A percentile compares a stretch with the other conserved stretches of the same genome.
phyloP scores from a whole-genome alignment of 2,113 vertebrate species.

The Tenrec ecaudatus region DNA sequence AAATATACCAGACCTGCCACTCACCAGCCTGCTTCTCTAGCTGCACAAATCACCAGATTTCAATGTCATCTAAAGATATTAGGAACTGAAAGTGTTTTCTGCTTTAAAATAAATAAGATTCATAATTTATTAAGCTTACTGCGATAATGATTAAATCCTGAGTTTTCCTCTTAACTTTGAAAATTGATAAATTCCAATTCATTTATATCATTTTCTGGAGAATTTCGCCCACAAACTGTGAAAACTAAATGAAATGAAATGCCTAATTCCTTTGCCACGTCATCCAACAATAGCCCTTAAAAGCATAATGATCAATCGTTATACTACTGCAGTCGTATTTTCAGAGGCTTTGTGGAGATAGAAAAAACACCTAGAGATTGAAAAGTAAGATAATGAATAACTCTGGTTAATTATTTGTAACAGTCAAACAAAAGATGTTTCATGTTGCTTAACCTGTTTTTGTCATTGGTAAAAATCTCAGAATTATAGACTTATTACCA shows the following conservation, averaged over 20 bases:
- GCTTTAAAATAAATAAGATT: constrained; percentile 26
- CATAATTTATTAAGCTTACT: constrained; percentile 52
- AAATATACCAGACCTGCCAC: background rate
- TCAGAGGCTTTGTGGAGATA: background rate
- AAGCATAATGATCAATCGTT: background rate
- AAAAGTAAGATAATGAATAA: background rate
- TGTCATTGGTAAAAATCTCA: constrained; percentile 11
- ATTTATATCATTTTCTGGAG: constrained; percentile 38
- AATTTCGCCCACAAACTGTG: constrained; percentile 4
- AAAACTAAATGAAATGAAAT: constrained; percentile 5
- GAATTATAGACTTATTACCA: background rate
- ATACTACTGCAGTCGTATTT: background rate
- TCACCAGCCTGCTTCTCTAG: background rate
- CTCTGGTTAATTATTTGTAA: background rate
- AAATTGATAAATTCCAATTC: background rate
- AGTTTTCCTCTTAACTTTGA: background rate
- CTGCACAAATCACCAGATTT: background rate
- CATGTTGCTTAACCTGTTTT: background rate
- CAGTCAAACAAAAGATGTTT: background rate
- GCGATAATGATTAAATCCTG: constrained; percentile 1
- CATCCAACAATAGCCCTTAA: background rate
- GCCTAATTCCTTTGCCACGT: background rate
- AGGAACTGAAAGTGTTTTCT: constrained; percentile 10
- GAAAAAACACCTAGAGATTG: background rate
- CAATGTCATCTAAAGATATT: background rate